Conservation (phyloP, 92 coral and sea anemone species). For the Actinostola sp. region DNA sequence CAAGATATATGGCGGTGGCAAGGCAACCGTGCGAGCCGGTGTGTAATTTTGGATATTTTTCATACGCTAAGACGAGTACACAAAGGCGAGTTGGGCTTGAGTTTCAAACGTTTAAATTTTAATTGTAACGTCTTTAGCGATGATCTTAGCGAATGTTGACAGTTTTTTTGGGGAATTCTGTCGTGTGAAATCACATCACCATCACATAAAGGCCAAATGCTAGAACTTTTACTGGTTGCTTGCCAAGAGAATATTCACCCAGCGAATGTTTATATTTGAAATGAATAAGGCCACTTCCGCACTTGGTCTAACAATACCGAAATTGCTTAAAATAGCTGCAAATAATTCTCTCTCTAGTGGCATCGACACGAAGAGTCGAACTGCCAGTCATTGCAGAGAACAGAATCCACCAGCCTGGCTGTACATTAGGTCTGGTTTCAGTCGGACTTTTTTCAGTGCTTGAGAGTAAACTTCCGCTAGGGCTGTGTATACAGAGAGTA, state of each 20-base stretch:
- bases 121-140: slow-evolving; percentile 70
- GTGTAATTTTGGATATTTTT: slow-evolving; percentile 70
- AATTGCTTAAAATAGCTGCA: background rate
- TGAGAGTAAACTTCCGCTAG: slow-evolving; percentile 25
- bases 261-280: slow-evolving; percentile 6
- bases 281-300: slow-evolving; percentile 26
- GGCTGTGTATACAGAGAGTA: slow-evolving; percentile 7
- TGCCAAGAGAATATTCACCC: slow-evolving; percentile 36
- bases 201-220: slow-evolving; percentile 41
- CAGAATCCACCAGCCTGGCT: background rate
- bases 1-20: slow-evolving; percentile 36
- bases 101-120: slow-evolving; percentile 72
- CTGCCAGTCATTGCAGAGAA: slow-evolving; percentile 33
- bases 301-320: background rate
- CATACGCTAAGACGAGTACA: slow-evolving; percentile 24
- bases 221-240: slow-evolving; percentile 45
- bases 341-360: background rate
- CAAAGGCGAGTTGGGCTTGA: slow-evolving; percentile 28
- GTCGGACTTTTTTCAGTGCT: slow-evolving; percentile 4
- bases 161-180: slow-evolving; percentile 52
- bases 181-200: slow-evolving; percentile 60
- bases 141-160: slow-evolving; percentile 72
- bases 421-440: slow-evolving; percentile 21
- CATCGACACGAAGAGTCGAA: no score
- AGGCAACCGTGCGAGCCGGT: slow-evolving; percentile 70